Evolutionary conservation across 2,888 invertebrate species (phyloP), one percentile per base, ranked within the genome.

Genomic region (Masnerella sp.): DNA sequence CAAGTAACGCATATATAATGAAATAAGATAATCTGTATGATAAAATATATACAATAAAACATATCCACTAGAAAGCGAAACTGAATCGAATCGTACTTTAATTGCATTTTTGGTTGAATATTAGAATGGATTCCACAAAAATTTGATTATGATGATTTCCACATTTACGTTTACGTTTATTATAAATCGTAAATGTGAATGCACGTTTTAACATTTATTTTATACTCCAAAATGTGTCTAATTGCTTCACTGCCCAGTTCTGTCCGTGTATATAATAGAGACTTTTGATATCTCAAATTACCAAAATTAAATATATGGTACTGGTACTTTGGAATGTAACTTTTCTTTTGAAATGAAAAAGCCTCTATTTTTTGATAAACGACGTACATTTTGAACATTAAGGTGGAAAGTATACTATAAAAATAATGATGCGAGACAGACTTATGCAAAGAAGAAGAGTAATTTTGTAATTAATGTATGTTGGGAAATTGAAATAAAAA

Each of bases 301-400:
- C 25, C 28, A 72, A 72, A 65, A 32, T 49, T 45, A 47, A 65
- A 61, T 61, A 43, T 65, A 61, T 58, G 28, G 15, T 18, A 65
- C 61, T 49, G 49, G 49, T 71, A 25, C 58, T 65, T 72, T 56
- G 25, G 61, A 65, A 59, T 42, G 56, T 49, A 14, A 30, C 54
- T 72, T 65, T 52, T 47, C 59, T 59, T 58, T 38, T 25, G 58
- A 43, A 20, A 61, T 42, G 22, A 18, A 45, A 72, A 71, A 64
- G 56, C 59, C 52, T 72, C 61, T 72, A 72, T 72, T 72, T 72
- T 72, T 72, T 58, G 45, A 72, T 59, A 67, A 67, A 71, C 40
- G 52, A 45, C 59, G 42, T 61, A 51, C 59, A 58, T 71, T 71
- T 71, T 71, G 59, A 73, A 67, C 72, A 56, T 67, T 67, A 62